Conservation (phyloP, 1,140 invertebrate species). For the Drosophila kohkoa region DNA sequence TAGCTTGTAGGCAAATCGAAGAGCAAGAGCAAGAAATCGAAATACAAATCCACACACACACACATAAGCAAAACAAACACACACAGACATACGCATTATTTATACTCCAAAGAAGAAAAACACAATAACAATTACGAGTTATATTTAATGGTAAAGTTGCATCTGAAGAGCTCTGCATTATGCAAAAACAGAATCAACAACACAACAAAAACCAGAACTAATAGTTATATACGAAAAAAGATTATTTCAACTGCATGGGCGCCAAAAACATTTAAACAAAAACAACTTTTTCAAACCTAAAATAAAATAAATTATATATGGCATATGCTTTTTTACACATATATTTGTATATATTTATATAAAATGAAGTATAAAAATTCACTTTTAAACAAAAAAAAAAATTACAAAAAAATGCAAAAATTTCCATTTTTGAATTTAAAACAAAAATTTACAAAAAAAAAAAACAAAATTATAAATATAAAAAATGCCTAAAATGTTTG, state of each 20-base stretch:
- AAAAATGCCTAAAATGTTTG: constrained; percentile 55
- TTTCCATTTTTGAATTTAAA: constrained; percentile 48
- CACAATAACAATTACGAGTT: constrained; percentile 67
- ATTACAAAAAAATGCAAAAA: constrained; percentile 33
- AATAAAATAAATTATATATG: constrained; percentile 50
- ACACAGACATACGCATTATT: constrained; percentile 64
- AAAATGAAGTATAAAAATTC: constrained; percentile 25
- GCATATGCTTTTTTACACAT: constrained; percentile 71
- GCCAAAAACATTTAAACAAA: constrained; percentile 49
- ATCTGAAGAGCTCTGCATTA: constrained; percentile 70
- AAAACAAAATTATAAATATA: constrained; percentile 25
- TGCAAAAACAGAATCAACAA: constrained; percentile 51
- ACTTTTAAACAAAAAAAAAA: constrained; percentile 41
- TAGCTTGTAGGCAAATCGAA: constrained; percentile 65
- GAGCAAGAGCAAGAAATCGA: constrained; percentile 68
- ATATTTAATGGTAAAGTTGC: constrained; percentile 71
- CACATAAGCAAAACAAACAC: constrained; percentile 12
- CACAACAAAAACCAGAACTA: constrained; percentile 26
- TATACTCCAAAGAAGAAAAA: constrained; percentile 82
- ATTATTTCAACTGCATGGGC: constrained; percentile 56
- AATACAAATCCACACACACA: constrained; percentile 48
- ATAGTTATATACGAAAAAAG: constrained; percentile 44
- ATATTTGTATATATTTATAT: constrained; percentile 79
- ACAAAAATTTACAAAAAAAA: constrained; percentile 36
- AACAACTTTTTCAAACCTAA: constrained; percentile 27